Evolutionary conservation across 2,888 invertebrate genomes (phyloP).

Genomic region (Luffia ferchaultella): DNA sequence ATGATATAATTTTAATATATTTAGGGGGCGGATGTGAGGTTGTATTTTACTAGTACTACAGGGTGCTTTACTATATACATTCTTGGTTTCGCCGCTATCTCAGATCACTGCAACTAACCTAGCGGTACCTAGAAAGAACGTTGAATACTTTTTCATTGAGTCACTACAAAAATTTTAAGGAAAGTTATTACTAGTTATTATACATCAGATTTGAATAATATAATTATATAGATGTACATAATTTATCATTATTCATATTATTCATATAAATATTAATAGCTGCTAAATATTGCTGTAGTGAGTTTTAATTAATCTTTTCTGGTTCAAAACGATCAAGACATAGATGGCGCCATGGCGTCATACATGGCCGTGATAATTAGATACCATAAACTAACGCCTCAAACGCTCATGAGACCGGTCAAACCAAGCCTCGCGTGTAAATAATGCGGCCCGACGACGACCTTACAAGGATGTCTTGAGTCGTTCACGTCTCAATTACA

Average conservation of each 20-base stretch:
- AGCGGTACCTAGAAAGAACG: too few species aligned
- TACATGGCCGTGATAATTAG: neutral
- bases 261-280: neutral
- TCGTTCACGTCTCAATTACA: conserved; percentile 20
- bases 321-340: neutral
- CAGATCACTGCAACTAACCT: too few species aligned
- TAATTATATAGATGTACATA: neutral
- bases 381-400: neutral
- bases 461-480: conserved; percentile 34
- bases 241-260: neutral
- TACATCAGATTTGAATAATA: too few species aligned
- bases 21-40: too few species aligned
- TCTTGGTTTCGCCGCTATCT: too few species aligned
- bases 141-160: too few species aligned
- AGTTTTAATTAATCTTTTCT: neutral
- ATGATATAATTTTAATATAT: too few species aligned
- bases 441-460: conserved; percentile 29
- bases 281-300: neutral
- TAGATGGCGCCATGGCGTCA: neutral
- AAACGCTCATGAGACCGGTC: conserved; percentile 13
- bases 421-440: conserved; percentile 18
- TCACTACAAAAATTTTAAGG: too few species aligned
- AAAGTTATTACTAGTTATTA: too few species aligned
- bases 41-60: too few species aligned
- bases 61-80: too few species aligned